These are phyloP conservation scores for Psilanteris sp. DNA, from an alignment of 1,140 invertebrate genomes.

Conservation along the genomic window DNA sequence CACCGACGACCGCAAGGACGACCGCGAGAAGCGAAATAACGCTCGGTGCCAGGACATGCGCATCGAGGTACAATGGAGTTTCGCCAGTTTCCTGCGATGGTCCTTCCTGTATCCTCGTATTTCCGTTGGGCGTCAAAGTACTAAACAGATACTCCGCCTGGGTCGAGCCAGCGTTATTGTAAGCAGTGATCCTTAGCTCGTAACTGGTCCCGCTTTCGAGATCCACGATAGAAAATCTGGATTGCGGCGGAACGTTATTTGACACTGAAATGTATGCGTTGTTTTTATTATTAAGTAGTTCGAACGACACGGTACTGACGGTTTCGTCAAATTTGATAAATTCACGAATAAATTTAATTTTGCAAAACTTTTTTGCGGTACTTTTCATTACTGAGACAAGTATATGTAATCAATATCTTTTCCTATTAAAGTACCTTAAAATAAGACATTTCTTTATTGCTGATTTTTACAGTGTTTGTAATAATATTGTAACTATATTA, in stretches of 20 bases:
- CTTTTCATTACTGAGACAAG: too few relatives aligned
- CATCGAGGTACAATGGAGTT: constrained; percentile 77
- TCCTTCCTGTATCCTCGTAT: constrained; percentile 72
- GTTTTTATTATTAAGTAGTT: neutral
- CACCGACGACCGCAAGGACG: constrained; percentile 77
- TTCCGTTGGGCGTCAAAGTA: constrained; percentile 82
- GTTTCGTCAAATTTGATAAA: too few relatives aligned
- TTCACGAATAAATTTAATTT: neutral
- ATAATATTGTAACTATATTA: too few relatives aligned
- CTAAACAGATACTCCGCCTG: constrained; percentile 84
- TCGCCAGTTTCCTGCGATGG: constrained; percentile 71
- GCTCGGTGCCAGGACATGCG: constrained; percentile 78
- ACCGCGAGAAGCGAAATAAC: constrained; percentile 79
- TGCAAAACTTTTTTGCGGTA: too few relatives aligned
- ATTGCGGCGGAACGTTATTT: constrained; percentile 79
- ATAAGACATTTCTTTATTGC: too few relatives aligned
- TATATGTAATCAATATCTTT: too few relatives aligned
- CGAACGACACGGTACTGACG: neutral
- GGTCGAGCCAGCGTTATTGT: constrained; percentile 86
- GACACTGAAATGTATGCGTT: constrained; percentile 75
- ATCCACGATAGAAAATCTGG: constrained; percentile 82
- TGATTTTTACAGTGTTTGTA: too few relatives aligned
- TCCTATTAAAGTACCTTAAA: too few relatives aligned
- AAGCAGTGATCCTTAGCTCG: constrained; percentile 83
- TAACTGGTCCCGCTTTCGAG: constrained; percentile 85